Evolutionary conservation across 2,888 invertebrate genomes (phyloP).

Genomic region (Stomorhina lunata): DNA sequence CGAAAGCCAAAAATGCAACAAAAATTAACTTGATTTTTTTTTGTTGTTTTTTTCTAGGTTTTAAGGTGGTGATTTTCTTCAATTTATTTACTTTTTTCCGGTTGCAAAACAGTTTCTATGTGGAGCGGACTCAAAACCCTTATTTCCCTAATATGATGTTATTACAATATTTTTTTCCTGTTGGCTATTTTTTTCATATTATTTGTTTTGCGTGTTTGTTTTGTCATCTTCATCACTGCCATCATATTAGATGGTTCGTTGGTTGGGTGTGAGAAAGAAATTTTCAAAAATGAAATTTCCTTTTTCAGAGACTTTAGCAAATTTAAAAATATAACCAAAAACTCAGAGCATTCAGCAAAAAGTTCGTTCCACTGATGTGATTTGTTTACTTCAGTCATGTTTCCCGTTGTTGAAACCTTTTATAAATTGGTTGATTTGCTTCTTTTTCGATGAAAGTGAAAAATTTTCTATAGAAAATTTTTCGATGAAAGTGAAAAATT

Average conservation of each 20-base stretch:
- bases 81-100: constrained; percentile 51
- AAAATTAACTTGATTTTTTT: constrained; percentile 1
- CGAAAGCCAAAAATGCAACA: background rate
- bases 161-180: constrained; percentile 47
- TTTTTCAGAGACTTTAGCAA: constrained; percentile 18
- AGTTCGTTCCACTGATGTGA: constrained; percentile 37
- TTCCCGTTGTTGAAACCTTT: constrained; percentile 48
- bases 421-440: constrained; percentile 49
- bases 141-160: constrained; percentile 59
- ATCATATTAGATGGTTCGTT: constrained; percentile 47
- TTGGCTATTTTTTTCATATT: constrained; percentile 16
- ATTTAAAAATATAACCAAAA: background rate
- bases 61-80: constrained; percentile 47
- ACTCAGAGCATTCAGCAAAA: background rate
- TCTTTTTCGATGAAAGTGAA: constrained; percentile 36
- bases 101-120: constrained; percentile 1
- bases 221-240: constrained; percentile 47
- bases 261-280: constrained; percentile 4
- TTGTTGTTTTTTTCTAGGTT: no score
- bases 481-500: constrained; percentile 14
- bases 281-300: constrained; percentile 60
- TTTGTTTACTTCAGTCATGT: constrained; percentile 54
- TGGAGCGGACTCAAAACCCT: constrained; percentile 18
- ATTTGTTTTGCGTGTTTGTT: constrained; percentile 60
- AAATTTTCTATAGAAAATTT: constrained; percentile 26